These are phyloP conservation scores for Platycnemis pennipes DNA, from an alignment of 2,888 invertebrate species.

Conservation along the genomic window DNA sequence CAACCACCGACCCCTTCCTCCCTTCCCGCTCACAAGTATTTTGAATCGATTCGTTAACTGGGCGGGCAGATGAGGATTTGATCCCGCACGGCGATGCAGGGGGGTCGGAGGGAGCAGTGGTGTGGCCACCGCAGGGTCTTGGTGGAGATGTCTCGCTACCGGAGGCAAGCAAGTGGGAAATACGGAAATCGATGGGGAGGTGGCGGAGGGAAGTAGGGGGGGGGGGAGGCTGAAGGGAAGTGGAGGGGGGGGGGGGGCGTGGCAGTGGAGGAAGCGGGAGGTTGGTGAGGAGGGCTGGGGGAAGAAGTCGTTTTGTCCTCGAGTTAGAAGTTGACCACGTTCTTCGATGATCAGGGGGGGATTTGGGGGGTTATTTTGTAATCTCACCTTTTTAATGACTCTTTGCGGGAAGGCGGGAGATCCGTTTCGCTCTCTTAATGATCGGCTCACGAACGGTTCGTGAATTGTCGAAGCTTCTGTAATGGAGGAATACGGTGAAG, in stretches of 20 bases:
- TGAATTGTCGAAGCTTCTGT: too few relatives aligned
- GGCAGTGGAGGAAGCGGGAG: not conserved
- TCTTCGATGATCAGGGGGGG: not conserved
- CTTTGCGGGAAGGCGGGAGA: too few relatives aligned
- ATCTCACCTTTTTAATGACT: too few relatives aligned
- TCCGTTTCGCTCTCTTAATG: too few relatives aligned
- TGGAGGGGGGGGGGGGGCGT: not conserved
- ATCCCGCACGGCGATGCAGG: not conserved
- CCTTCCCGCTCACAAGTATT: not conserved
- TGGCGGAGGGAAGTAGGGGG: not conserved
- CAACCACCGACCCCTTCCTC: not conserved
- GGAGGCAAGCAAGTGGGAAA: constrained; percentile 50
- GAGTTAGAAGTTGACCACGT: not conserved
- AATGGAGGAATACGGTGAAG: too few relatives aligned
- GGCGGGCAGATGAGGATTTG: constrained; percentile 40
- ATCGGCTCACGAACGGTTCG: too few relatives aligned
- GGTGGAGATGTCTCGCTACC: constrained; percentile 35
- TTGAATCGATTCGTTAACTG: constrained; percentile 56
- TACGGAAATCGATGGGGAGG: constrained; percentile 55
- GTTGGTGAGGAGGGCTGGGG: not conserved
- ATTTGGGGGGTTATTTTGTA: too few relatives aligned
- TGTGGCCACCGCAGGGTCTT: not conserved
- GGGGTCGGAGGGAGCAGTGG: not conserved
- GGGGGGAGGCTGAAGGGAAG: not conserved
- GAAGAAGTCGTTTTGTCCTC: constrained; percentile 25